A percentile compares a stretch with the other conserved stretches of the same genome.
Conservation (phyloP, 2,888 invertebrate species). For the Unio pictorum region DNA sequence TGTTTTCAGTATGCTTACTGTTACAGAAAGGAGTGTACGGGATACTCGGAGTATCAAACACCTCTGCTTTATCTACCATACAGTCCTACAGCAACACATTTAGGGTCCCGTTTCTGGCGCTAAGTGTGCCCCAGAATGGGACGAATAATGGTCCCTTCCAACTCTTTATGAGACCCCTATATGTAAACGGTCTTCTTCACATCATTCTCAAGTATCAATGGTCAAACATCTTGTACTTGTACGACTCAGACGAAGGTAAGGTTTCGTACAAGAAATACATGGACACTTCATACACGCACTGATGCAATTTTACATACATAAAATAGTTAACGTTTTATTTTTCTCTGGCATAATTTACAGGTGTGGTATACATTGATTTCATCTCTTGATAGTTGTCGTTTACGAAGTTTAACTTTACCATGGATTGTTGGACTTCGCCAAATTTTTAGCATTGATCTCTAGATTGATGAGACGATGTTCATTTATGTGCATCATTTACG, state of each 20-base stretch:
- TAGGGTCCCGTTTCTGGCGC: slow-evolving; percentile 51
- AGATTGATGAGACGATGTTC: no score
- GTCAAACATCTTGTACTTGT: slow-evolving; percentile 47
- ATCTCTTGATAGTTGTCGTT: no score
- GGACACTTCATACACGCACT: neutral
- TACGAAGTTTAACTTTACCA: no score
- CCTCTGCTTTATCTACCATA: slow-evolving; percentile 56
- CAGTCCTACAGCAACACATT: slow-evolving; percentile 60
- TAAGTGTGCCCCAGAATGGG: slow-evolving; percentile 49
- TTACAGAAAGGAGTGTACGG: slow-evolving; percentile 49
- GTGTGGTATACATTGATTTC: no score
- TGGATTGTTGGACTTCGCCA: no score
- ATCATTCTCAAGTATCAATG: slow-evolving; percentile 44
- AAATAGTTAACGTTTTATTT: no score
- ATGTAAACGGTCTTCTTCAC: slow-evolving; percentile 48
- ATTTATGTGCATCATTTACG: no score
- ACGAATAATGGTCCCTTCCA: slow-evolving; percentile 41
- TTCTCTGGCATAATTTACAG: no score
- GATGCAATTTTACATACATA: neutral
- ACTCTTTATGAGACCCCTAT: slow-evolving; percentile 51
- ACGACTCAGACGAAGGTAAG: slow-evolving; percentile 58
- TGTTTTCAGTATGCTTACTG: slow-evolving; percentile 49
- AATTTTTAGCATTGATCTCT: no score
- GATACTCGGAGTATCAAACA: slow-evolving; percentile 52
- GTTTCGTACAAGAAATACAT: neutral